phyloP scores from a whole-genome alignment of 1,140 invertebrate genomes.

The Drosophila hydei region DNA sequence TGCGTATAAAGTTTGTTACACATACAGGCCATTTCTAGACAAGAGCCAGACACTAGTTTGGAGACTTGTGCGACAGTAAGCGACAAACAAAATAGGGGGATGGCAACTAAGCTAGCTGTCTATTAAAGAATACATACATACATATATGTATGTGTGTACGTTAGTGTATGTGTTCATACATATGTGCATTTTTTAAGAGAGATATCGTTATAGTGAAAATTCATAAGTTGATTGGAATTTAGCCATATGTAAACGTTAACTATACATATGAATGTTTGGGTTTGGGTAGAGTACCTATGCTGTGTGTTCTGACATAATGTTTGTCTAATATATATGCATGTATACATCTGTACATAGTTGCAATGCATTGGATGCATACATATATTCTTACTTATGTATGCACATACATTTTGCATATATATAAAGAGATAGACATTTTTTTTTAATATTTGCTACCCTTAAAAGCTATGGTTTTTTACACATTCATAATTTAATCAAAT shows the following conservation, averaged over 20 bases:
- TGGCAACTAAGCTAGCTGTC: slow-evolving; percentile 4
- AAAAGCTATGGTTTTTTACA: too few relatives aligned
- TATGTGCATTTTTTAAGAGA: neutral
- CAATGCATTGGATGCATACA: too few relatives aligned
- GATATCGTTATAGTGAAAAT: slow-evolving; percentile 1
- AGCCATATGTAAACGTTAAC: neutral
- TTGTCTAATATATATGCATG: neutral
- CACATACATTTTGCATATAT: neutral
- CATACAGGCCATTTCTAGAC: slow-evolving; percentile 16
- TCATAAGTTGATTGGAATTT: neutral
- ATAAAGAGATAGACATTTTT: too few relatives aligned
- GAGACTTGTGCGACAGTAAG: slow-evolving; percentile 27
- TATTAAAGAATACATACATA: slow-evolving; percentile 8
- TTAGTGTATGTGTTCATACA: neutral
- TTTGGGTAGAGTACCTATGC: too few relatives aligned
- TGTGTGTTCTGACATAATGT: too few relatives aligned
- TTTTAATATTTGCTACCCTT: too few relatives aligned
- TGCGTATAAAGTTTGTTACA: slow-evolving; percentile 2
- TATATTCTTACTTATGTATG: too few relatives aligned
- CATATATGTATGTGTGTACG: neutral
- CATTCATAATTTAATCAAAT: too few relatives aligned
- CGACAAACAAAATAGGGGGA: neutral
- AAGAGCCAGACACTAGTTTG: slow-evolving; percentile 36
- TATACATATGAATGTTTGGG: slow-evolving; percentile 4
- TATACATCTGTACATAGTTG: slow-evolving; percentile 5